Conservation (phyloP, 2,797 vertebrate genomes). For the Sebastiscus albofasciatus region DNA sequence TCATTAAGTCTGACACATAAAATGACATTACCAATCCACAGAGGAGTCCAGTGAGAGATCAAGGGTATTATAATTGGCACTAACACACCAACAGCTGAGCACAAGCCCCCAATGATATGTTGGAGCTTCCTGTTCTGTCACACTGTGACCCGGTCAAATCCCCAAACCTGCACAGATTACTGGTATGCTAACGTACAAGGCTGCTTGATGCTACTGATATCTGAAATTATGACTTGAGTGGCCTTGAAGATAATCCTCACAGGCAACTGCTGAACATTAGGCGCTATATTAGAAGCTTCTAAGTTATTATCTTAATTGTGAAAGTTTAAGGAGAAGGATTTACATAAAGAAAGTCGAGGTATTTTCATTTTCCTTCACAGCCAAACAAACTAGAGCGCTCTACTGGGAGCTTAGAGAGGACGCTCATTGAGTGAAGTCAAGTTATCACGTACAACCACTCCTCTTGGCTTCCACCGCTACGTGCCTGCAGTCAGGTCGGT, state of each 20-base stretch:
- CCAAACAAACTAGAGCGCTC: slow-evolving; percentile 37
- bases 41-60: not conserved
- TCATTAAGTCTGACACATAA: not conserved
- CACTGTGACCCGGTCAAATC: slow-evolving; percentile 12
- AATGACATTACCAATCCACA: not conserved
- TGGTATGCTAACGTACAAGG: not conserved
- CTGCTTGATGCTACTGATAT: not conserved
- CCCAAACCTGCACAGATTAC: slow-evolving; percentile 8
- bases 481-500: slow-evolving; percentile 43
- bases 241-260: slow-evolving; percentile 12
- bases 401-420: slow-evolving; percentile 41
- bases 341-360: slow-evolving; percentile 10
- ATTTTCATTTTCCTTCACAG: slow-evolving; percentile 50
- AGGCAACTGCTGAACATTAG: not conserved
- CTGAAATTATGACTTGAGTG: not conserved
- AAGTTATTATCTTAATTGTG: slow-evolving; percentile 1
- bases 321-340: slow-evolving; percentile 4
- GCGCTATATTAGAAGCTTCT: not conserved
- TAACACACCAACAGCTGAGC: slow-evolving; percentile 37
- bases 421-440: slow-evolving; percentile 63
- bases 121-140: slow-evolving; percentile 33
- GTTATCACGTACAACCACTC: slow-evolving; percentile 73
- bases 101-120: not conserved
- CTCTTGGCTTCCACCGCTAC: slow-evolving; percentile 32
- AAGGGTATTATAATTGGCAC: slow-evolving; percentile 10